Base-by-base conservation (phyloP, 2,888 invertebrate genomes). In the Copidosoma aretas region DNA sequence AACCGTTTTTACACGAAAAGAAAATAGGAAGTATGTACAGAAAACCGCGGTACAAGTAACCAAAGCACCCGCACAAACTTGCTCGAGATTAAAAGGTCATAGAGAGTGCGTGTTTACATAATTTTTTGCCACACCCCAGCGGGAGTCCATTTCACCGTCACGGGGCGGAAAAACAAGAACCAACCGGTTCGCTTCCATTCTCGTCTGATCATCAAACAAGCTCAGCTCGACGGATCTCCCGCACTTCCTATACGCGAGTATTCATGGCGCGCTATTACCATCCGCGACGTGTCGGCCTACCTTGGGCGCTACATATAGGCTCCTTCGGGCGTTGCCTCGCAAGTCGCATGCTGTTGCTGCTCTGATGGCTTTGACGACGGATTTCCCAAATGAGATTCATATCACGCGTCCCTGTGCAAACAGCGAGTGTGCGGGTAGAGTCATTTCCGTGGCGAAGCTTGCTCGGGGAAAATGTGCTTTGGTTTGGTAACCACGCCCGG, bases 41-140 rank as follows among this genome's bases (percentile, higher is more conserved):
- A n/a, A n/a, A n/a, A n/a, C n/a, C n/a, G n/a, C n/a, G n/a, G n/a
- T n/a, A n/a, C n/a, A n/a, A n/a, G n/a, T n/a, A n/a, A n/a, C n/a
- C n/a, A n/a, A n/a, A n/a, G n/a, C n/a, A n/a, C n/a, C n/a, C n/a
- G n/a, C n/a, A n/a, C n/a, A n/a, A n/a, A n/a, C n/a, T n/a, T n/a
- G n/a, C n/a, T n/a, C n/a, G n/a, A n/a, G n/a, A n/a, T n/a, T 63
- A 56, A 32, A 43, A 58, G 54, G 56, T 56, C 46, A 39, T 63
- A 21, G n/a, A 39, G 24, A 58, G 22, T 24, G 17, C 24, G 25
- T n/a, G n/a, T 41, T 58, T 41, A 58, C 39, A 53, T 65, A 43
- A 58, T 52, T 65, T 59, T 60, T 59, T 4, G 4, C 24, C 19
- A 5, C 57, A 1, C 25, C 1, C n/a, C 21, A 21, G 24, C 39